These are phyloP conservation scores for Tragelaphus imberbis DNA, from an alignment of 2,113 vertebrate species.

Conservation along the genomic window DNA sequence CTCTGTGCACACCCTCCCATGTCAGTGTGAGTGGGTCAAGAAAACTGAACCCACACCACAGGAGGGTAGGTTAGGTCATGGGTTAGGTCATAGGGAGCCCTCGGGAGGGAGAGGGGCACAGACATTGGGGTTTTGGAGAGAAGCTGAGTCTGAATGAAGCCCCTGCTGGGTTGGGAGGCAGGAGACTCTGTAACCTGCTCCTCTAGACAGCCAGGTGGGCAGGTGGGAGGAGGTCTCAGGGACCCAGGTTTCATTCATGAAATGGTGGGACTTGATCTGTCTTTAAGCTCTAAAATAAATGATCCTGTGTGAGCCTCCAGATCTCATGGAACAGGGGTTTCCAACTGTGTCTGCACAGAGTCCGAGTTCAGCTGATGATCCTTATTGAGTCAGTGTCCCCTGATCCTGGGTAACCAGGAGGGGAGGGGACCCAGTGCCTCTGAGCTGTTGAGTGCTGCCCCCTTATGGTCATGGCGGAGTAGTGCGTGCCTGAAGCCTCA, in stretches of 20 bases:
- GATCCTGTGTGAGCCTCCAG: background rate
- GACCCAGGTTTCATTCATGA: background rate
- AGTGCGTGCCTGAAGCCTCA: background rate
- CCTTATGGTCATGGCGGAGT: background rate
- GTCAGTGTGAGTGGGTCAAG: background rate
- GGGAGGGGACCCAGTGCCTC: no score
- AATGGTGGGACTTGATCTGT: background rate
- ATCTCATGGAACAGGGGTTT: background rate
- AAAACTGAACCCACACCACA: background rate
- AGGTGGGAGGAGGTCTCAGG: background rate
- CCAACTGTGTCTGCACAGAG: fast-evolving
- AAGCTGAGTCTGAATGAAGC: background rate
- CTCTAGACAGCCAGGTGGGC: background rate
- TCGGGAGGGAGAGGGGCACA: background rate
- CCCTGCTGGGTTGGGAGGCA: background rate
- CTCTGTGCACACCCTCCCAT: background rate
- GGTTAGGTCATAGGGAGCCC: background rate
- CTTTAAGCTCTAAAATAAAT: background rate
- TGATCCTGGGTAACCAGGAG: background rate
- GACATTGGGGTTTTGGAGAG: background rate
- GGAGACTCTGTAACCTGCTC: background rate
- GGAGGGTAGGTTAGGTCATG: background rate
- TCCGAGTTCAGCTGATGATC: fast-evolving
- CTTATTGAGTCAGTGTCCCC: background rate
- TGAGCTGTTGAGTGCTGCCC: background rate